Conservation (phyloP, 92 coral and sea anemone species). For the Zoanthus sociatus region DNA sequence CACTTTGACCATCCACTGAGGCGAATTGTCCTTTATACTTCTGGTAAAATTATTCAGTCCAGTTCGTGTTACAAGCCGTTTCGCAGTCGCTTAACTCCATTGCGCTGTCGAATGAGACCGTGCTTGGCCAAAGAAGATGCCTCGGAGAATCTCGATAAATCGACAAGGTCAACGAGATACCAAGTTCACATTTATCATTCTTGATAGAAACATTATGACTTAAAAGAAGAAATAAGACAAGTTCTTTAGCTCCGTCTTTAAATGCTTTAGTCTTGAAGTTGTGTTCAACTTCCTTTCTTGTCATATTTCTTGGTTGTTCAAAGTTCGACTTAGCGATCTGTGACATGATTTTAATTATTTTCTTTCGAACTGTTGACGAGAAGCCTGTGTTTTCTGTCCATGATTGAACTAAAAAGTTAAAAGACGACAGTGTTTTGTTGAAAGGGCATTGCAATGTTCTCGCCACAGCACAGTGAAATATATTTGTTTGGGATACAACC, state of each 20-base stretch:
- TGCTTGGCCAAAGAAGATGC: not conserved
- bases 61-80: not conserved
- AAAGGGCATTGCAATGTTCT: not conserved
- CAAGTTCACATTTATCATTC: constrained; percentile 1
- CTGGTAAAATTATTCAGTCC: no score
- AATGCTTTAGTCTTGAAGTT: constrained; percentile 23
- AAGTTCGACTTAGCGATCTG: constrained; percentile 13
- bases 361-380: constrained; percentile 7
- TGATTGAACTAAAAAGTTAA: not conserved
- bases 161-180: constrained; percentile 27
- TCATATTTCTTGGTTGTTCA: not conserved
- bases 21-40: no score
- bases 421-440: not conserved
- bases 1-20: no score
- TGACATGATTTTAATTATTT: constrained; percentile 4
- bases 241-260: constrained; percentile 16
- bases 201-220: constrained; percentile 12
- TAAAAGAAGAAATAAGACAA: constrained; percentile 17
- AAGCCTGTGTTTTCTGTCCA: constrained; percentile 28
- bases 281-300: constrained; percentile 28
- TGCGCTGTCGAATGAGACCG: not conserved
- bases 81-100: constrained; percentile 17
- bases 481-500: constrained; percentile 1
- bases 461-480: constrained; percentile 9
- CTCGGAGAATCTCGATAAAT: constrained; percentile 25